A percentile compares a stretch with the other conserved stretches of the same genome.
These are phyloP conservation scores for Dromococcyx pavoninus DNA, from an alignment of 2,797 vertebrate species.

Conservation along the genomic window DNA sequence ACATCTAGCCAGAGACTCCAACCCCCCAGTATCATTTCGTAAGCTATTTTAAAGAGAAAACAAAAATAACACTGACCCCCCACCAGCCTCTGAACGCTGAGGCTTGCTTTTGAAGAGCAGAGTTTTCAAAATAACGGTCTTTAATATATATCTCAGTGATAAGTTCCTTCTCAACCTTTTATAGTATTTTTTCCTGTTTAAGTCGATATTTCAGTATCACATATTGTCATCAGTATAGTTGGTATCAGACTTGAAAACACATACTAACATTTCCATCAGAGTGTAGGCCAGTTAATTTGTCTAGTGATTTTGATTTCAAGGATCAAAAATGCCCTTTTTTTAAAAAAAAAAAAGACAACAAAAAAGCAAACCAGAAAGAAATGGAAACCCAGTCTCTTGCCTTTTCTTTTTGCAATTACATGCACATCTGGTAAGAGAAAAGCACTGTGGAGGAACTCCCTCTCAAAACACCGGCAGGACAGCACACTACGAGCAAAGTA, in stretches of 20 bases:
- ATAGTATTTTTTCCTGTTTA: neutral
- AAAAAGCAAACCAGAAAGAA: neutral
- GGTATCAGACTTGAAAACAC: neutral
- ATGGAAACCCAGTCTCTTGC: neutral
- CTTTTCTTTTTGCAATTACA: neutral
- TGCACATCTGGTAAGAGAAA: neutral
- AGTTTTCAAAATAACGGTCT: neutral
- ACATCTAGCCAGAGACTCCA: neutral
- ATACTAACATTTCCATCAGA: neutral
- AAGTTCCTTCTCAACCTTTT: neutral
- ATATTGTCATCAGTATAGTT: neutral
- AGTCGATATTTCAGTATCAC: neutral
- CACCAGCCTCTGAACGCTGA: neutral
- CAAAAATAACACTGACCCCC: neutral
- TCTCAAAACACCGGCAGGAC: slow-evolving; percentile 7
- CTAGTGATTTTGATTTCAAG: neutral
- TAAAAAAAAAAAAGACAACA: too few relatives aligned
- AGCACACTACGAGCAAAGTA: neutral
- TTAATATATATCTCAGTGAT: neutral
- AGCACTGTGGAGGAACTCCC: neutral
- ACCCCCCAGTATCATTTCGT: neutral
- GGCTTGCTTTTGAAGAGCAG: neutral
- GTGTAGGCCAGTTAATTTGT: neutral
- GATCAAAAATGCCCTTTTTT: neutral
- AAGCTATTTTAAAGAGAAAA: neutral